phyloP scores from a whole-genome alignment of 2,888 invertebrate species.

The Oscheius sp. region DNA sequence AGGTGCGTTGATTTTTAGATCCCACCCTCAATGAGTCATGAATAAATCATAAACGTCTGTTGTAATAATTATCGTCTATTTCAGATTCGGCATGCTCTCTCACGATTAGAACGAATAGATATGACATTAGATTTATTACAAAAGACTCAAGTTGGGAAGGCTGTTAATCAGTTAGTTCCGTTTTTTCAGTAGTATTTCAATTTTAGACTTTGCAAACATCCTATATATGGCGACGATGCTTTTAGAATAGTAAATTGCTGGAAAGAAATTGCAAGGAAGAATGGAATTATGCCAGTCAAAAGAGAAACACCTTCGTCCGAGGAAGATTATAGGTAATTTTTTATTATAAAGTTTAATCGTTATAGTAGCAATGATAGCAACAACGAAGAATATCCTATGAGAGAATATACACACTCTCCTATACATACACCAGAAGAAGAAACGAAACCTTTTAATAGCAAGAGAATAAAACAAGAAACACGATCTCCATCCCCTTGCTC shows the following conservation, averaged over 20 bases:
- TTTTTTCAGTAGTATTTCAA: neutral
- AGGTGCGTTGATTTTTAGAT: constrained; percentile 17
- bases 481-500: neutral
- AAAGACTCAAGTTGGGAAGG: constrained; percentile 27
- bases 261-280: constrained; percentile 28
- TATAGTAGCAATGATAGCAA: neutral
- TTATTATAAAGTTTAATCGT: neutral
- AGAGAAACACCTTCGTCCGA: neutral
- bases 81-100: constrained; percentile 29
- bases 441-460: neutral
- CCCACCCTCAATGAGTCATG: neutral
- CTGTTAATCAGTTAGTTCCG: constrained; percentile 26
- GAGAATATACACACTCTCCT: neutral
- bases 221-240: constrained; percentile 27
- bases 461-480: neutral
- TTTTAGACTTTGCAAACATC: constrained; percentile 16
- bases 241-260: constrained; percentile 21
- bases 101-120: constrained; percentile 24
- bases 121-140: constrained; percentile 33
- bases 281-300: constrained; percentile 24
- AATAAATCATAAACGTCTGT: neutral
- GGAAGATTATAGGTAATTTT: constrained; percentile 2
- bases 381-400: neutral
- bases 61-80: neutral
- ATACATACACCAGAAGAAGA: neutral